Evolutionary conservation across 2,113 vertebrate genomes (phyloP), one percentile per base, ranked within the genome.

Genomic region (Petromus typicus): DNA sequence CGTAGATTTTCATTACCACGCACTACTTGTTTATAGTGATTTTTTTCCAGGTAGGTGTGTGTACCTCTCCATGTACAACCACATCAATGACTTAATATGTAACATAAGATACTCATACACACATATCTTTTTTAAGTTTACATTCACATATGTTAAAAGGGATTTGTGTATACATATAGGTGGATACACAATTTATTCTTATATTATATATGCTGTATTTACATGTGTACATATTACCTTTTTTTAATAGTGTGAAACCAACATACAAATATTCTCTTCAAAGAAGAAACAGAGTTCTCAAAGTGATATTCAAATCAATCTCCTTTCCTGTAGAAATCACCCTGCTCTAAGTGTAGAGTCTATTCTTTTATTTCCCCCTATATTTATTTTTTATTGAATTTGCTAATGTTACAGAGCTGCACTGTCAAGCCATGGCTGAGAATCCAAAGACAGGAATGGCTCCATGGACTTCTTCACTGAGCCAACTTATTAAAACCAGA

Each of bases 191-290:
- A 9, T 80, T 64, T 57, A 45, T 66, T 69, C 5, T 59, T 43
- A 8, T 37, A 51, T 48, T 18, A 8, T 43, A 45, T 34, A 54
- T 30, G 25, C 11, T 78, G 34, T 54, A 30, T 54, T 66, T n/a
- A 45, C 22, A 34, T 40, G 37, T 37, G 12, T 51, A 3, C 17
- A 5, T 78, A 11, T 51, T 51, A 32, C 32, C 45, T 59, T 17
- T 93, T 91, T 69, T 32, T 78, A 51, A 64, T 92, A 64, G 12
- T 64, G 83, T 71, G 27, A 71, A 91, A 37, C 30, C 34, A 79
- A 32, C 37, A 30, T 61, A 0, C 20, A 81, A 85, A 64, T 57
- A 0, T 32, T 81, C 64, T 64, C 57, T 71, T 71, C 27, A 69
- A 56, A 82, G 43, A 32, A 90, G n/a, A 89, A 48, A n/a, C 37